Percentiles rank a stretch among this genome's conserved stretches.
Evolutionary conservation across 53 echinoderm and acorn worm species (phyloP).

Genomic region (Apostichopus leukothele): DNA sequence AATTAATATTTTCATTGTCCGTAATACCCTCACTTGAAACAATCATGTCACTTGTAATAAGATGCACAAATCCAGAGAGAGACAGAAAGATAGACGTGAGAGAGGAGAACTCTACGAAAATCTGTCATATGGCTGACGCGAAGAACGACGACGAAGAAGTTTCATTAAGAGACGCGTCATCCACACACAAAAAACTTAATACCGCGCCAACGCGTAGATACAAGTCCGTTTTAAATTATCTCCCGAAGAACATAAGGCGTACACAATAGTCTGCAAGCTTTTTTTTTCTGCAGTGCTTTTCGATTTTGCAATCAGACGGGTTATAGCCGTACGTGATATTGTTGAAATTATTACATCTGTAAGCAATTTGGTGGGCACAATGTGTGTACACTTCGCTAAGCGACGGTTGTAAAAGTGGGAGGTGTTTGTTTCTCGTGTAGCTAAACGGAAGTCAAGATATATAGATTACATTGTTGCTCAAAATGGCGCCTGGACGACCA

Average conservation of each 20-base stretch:
- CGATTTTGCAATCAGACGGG: conserved; percentile 6
- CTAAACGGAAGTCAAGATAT: neutral
- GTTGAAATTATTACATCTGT: conserved; percentile 37
- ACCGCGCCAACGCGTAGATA: conserved; percentile 9
- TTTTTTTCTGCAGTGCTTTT: neutral
- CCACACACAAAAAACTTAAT: conserved; percentile 16
- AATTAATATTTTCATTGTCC: conserved; percentile 35
- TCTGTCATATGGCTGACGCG: neutral
- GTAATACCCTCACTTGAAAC: conserved; percentile 38
- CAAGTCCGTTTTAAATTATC: conserved; percentile 25
- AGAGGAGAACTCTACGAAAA: neutral
- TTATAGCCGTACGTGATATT: conserved; percentile 15
- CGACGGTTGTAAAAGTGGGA: conserved; percentile 10
- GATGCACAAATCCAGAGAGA: conserved; percentile 26
- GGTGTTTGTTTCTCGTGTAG: conserved; percentile 16
- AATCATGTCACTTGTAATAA: conserved; percentile 8
- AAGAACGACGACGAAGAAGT: neutral
- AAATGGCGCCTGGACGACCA: conserved; percentile 25
- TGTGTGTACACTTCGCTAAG: conserved; percentile 31
- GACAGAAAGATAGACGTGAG: neutral
- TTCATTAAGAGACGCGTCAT: neutral
- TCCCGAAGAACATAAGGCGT: neutral
- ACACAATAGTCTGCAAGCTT: neutral
- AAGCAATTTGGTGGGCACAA: conserved; percentile 30
- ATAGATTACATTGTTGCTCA: neutral